Base-by-base conservation (phyloP, 2,888 invertebrate species). In the Aethes cnicana region DNA sequence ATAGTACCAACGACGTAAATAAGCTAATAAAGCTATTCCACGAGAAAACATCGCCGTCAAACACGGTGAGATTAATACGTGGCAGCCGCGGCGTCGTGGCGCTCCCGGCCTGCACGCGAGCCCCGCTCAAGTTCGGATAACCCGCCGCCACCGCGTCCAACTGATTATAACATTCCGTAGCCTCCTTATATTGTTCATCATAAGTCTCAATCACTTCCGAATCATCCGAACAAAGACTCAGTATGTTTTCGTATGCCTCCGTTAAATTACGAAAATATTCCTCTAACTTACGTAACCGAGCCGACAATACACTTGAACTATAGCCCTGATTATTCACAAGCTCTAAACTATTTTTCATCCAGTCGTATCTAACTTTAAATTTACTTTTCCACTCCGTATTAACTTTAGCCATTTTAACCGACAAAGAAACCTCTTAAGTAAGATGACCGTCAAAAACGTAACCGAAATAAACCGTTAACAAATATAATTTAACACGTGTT, bases 281-380 rank as follows among this genome's bases (percentile, higher is more conserved):
- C 2, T 41, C 41, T 5, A 41, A 17, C 17, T 26, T 41, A 7
- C 26, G 8, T 3, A 28, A 16, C 17, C 41, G 26, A 26, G 41
- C 41, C 41, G 41, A 17, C 11, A 41, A 3, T 17, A 41, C 41
- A 4, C 41, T 18, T n/a, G 41, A 28, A 1, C 17, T 9, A 16
- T 18, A 41, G 6, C 28, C 18, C 6, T 9, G 11, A 17, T 26
- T 14, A 3, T 41, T 26, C 2, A 17, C 28, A 26, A 41, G 26
- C 8, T 16, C 26, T 5, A 25, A n/a, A 4, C 26, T 21, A 2
- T 41, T 4, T 9, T 4, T 9, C 4, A 41, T 26, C 41, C 41
- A 41, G 3, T 42, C 28, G 14, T n/a, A 32, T 20, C 30, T 14
- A 21, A 42, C 20, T 28, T 42, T 33, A 33, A 44, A 33, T 23